These are phyloP conservation scores for Neoarius graeffei DNA, from an alignment of 2,113 vertebrate species.

Conservation along the genomic window DNA sequence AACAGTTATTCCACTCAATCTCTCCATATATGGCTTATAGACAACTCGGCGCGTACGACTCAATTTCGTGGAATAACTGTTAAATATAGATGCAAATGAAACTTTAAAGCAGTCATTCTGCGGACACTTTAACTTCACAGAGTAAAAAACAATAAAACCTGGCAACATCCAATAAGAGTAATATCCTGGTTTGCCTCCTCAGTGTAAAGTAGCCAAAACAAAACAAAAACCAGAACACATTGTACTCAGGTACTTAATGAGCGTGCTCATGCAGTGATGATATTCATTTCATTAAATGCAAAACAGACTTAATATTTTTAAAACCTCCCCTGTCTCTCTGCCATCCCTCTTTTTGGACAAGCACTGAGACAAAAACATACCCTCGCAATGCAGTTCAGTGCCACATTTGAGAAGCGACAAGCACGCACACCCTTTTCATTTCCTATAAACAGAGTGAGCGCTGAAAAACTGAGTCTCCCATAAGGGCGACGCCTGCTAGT, in stretches of 20 bases:
- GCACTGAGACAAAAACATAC: not conserved
- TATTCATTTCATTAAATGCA: not conserved
- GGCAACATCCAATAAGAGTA: not conserved
- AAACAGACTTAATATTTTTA: not conserved
- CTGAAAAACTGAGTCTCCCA: not conserved
- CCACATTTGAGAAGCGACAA: constrained; percentile 15
- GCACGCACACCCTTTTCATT: constrained; percentile 27
- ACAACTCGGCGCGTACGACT: too few relatives aligned
- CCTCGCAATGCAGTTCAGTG: not conserved
- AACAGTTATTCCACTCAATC: too few relatives aligned
- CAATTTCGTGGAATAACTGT: too few relatives aligned
- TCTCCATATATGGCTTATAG: too few relatives aligned
- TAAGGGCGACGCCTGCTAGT: not conserved
- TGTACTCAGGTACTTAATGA: too few relatives aligned
- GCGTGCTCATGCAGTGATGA: not conserved
- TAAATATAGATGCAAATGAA: not conserved
- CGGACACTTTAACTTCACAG: not conserved
- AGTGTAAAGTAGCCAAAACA: not conserved
- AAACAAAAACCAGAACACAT: not conserved
- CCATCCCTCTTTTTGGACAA: not conserved
- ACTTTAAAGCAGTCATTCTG: not conserved
- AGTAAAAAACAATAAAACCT: not conserved
- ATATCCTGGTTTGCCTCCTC: not conserved
- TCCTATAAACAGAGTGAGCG: constrained; percentile 20
- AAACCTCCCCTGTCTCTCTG: not conserved